These are phyloP conservation scores for Eciton burchellii DNA, from an alignment of 1,140 invertebrate species.

Conservation along the genomic window DNA sequence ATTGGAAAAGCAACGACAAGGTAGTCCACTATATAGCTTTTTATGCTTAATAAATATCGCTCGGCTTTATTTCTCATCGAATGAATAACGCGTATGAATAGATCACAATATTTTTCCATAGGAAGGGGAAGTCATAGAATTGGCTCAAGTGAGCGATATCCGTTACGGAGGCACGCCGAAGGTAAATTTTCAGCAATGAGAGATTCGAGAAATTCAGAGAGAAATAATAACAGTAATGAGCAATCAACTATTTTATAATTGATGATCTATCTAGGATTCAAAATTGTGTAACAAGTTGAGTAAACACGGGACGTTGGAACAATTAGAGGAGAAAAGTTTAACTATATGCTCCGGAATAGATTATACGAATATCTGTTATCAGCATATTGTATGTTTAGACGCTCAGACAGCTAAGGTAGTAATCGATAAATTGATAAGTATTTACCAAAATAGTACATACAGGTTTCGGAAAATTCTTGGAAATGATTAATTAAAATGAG, in stretches of 20 bases:
- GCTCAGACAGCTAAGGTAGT: conserved; percentile 95
- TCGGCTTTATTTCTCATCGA: conserved; percentile 20
- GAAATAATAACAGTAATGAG: neutral
- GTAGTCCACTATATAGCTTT: conserved; percentile 85
- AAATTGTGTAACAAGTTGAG: conserved; percentile 93
- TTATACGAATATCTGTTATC: conserved; percentile 99
- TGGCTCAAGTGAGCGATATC: conserved; percentile 98
- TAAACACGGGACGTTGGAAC: conserved; percentile 90
- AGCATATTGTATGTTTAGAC: conserved; percentile 96
- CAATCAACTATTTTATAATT: neutral
- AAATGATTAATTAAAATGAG: neutral
- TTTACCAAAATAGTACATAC: conserved; percentile 8
- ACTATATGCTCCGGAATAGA: conserved; percentile 99
- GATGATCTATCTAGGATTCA: conserved; percentile 89
- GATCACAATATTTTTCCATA: conserved; percentile 85
- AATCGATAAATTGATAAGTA: conserved; percentile 9
- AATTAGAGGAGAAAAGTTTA: conserved; percentile 96
- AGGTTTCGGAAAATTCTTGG: conserved; percentile 7
- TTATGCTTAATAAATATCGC: neutral
- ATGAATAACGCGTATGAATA: neutral
- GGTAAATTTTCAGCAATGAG: conserved; percentile 84
- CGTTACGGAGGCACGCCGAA: conserved; percentile 95
- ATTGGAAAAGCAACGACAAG: conserved; percentile 98
- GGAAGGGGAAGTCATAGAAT: conserved; percentile 98
- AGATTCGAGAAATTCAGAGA: neutral